Evolutionary conservation across 2,797 vertebrate genomes (phyloP), one percentile per base, ranked within the genome.

Genomic region (Ptychobarbus kaznakovi): DNA sequence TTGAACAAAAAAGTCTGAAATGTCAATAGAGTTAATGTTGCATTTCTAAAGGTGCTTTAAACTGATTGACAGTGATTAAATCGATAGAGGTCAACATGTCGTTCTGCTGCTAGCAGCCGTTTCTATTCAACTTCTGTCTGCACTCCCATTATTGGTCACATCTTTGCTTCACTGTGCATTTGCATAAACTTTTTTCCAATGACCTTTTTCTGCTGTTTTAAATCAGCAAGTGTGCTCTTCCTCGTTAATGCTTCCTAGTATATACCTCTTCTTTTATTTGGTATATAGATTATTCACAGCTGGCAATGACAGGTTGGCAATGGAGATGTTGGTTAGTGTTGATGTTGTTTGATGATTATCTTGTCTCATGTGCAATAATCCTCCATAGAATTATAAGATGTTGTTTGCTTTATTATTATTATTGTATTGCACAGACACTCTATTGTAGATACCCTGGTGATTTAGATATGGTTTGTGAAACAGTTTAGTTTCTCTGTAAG

Each of bases 211-310:
- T 69, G n/a, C 28, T 53, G 44, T 68, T 66, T 65, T 75, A 66
- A 51, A 76, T 66, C 44, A 83, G 82, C 46, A 68, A 49, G 13
- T 49, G 22, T 65, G 56, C 81, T 38, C 58, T 38, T 32, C 42
- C 56, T 84, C 49, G 44, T 40, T 69, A 77, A 18, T 56, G 49
- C 68, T 44, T 56, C 6, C n/a, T 56, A 25, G 32, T 69, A 35
- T 69, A 58, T 69, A 58, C 49, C 35, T 44, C 74, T 9, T 32
- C 8, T 13, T 68, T 49, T 44, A 2, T 46, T 44, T 66, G 25
- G 28, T 75, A 8, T 83, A 75, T 68, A 51, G 32, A 18, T 66
- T 40, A 77, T 70, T 61, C 49, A 70, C 83, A 25, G 49, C 83
- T 79, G 49, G 18, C 38, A 69, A 22, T 61, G 75, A 61, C 75